Conservation (phyloP, 2,888 invertebrate species). For the Sialis fuliginosa region DNA sequence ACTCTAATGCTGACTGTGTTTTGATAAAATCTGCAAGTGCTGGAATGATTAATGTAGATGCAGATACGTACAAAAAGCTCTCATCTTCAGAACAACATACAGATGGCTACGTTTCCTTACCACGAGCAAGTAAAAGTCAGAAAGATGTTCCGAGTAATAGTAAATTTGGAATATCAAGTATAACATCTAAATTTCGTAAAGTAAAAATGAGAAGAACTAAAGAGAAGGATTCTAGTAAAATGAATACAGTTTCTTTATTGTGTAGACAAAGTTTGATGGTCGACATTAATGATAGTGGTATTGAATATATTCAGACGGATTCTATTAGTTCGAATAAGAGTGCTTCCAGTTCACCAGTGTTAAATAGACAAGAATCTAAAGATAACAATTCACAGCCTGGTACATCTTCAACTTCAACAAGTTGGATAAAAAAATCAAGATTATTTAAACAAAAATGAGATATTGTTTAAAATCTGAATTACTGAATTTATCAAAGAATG, state of each 20-base stretch:
- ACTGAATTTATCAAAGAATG: no score
- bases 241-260: conserved; percentile 46
- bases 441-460: conserved; percentile 16
- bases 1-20: conserved; percentile 23
- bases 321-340: conserved; percentile 9
- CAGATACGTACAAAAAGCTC: conserved; percentile 38
- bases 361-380: conserved; percentile 12
- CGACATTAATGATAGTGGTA: conserved; percentile 23
- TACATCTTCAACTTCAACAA: conserved; percentile 15
- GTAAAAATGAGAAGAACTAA: conserved; percentile 29
- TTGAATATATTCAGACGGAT: conserved; percentile 5
- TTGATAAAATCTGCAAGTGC: conserved; percentile 58
- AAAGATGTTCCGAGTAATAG: conserved; percentile 20
- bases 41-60: conserved; percentile 57
- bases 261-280: conserved; percentile 62
- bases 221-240: conserved; percentile 21
- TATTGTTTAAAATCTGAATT: no score
- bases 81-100: conserved; percentile 24
- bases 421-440: conserved; percentile 19
- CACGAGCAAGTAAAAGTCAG: conserved; percentile 21
- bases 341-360: conserved; percentile 12
- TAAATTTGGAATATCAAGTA: conserved; percentile 31
- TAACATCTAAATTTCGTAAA: conserved; percentile 40
- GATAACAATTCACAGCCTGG: conserved; percentile 12
- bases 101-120: conserved; percentile 33